phyloP scores from a whole-genome alignment of 2,888 invertebrate species.

The Mesorhabditis spiculigera region DNA sequence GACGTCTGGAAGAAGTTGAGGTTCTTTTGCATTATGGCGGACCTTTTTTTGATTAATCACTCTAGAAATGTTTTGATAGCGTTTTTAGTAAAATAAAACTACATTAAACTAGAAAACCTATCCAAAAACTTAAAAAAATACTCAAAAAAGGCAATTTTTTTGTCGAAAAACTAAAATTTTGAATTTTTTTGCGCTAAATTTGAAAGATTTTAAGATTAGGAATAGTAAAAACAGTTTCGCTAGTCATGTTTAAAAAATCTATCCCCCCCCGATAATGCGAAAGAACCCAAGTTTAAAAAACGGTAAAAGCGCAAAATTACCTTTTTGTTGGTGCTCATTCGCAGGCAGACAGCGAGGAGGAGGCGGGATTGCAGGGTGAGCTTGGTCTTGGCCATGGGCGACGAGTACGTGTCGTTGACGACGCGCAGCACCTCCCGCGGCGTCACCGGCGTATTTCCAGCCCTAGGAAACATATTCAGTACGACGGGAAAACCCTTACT shows the following conservation, averaged over 20 bases:
- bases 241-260: no score
- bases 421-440: conserved; percentile 41
- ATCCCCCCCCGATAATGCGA: no score
- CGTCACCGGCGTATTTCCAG: neutral
- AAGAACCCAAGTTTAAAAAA: no score
- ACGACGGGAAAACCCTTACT: conserved; percentile 25
- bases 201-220: no score
- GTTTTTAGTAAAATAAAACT: neutral
- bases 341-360: conserved; percentile 36
- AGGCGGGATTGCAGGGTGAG: conserved; percentile 43
- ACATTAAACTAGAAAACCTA: neutral
- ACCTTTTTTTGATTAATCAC: neutral
- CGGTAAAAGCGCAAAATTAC: no score
- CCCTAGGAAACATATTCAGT: neutral
- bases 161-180: no score
- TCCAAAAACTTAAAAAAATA: no score
- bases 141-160: no score
- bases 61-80: neutral
- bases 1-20: conserved; percentile 17
- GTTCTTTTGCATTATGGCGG: neutral
- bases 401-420: conserved; percentile 44
- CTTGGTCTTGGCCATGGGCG: conserved; percentile 40
- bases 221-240: no score
- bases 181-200: no score
- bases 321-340: conserved; percentile 33